A percentile compares a stretch with the other conserved stretches of the same genome.
Evolutionary conservation across 2,888 invertebrate genomes (phyloP).

Genomic region (Tuberolachnus salignus): DNA sequence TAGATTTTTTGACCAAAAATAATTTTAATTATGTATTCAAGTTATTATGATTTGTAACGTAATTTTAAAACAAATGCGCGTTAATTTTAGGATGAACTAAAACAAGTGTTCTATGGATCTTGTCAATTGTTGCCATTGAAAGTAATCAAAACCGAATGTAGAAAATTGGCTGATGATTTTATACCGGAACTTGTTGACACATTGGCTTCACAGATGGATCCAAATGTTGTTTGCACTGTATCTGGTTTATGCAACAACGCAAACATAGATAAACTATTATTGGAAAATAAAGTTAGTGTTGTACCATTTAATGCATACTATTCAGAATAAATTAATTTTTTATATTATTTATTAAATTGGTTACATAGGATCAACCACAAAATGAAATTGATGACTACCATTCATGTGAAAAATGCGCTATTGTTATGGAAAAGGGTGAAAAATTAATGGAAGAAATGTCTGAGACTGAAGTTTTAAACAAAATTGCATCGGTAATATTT

Average conservation of each 20-base stretch:
- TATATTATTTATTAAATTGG: neutral
- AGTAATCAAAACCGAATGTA: constrained; percentile 76
- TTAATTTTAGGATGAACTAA: constrained; percentile 73
- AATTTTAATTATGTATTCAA: no score
- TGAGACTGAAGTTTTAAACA: constrained; percentile 68
- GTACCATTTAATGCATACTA: constrained; percentile 18
- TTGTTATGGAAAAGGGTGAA: constrained; percentile 66
- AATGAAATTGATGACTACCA: constrained; percentile 12
- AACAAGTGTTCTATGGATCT: constrained; percentile 85
- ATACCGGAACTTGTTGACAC: constrained; percentile 87
- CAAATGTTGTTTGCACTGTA: constrained; percentile 83
- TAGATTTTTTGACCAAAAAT: no score
- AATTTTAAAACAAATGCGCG: neutral
- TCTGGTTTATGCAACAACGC: constrained; percentile 86
- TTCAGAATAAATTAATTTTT: neutral
- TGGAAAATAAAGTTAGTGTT: constrained; percentile 3
- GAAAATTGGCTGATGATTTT: constrained; percentile 80
- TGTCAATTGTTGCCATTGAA: constrained; percentile 81
- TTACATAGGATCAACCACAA: constrained; percentile 15
- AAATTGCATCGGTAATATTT: constrained; percentile 65
- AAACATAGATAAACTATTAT: constrained; percentile 71
- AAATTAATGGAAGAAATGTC: constrained; percentile 66
- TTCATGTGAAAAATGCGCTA: constrained; percentile 65
- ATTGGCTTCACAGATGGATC: constrained; percentile 88
- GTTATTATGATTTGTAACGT: no score